Percentiles rank a stretch among this genome's conserved stretches.
Conservation (phyloP, 2,113 vertebrate species). For the Anser brachyrhynchus region DNA sequence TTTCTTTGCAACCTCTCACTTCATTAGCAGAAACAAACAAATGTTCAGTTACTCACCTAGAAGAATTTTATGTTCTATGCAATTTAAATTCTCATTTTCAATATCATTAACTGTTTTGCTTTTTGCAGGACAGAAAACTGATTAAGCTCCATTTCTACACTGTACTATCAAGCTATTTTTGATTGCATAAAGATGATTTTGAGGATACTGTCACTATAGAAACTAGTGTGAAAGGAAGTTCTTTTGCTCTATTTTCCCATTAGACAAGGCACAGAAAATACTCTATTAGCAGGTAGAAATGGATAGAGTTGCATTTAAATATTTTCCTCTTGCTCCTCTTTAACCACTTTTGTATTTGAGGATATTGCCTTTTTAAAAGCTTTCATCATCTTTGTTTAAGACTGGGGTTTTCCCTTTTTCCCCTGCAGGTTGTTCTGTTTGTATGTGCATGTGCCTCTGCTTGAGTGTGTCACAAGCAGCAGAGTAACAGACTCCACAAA, state of each 20-base stretch:
- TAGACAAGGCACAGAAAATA: background rate
- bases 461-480: background rate
- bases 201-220: conserved; percentile 64
- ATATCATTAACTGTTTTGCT: conserved; percentile 13
- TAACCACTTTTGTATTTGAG: background rate
- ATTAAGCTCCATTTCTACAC: conserved; percentile 7
- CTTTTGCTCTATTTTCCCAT: background rate
- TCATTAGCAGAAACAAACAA: background rate
- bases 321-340: background rate
- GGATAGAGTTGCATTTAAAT: background rate
- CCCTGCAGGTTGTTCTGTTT: background rate
- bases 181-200: conserved; percentile 30
- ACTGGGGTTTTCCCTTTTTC: background rate
- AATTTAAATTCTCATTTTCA: conserved; percentile 7
- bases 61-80: background rate
- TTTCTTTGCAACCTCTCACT: background rate
- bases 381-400: background rate
- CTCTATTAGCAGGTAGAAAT: background rate
- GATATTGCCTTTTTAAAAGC: background rate
- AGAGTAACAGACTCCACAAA: background rate
- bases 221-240: conserved; percentile 41
- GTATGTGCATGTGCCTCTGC: background rate
- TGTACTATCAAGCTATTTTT: conserved; percentile 41
- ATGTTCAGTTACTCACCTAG: background rate
- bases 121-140: background rate